Conservation (phyloP, 1,140 invertebrate genomes). For the Popillia japonica region DNA sequence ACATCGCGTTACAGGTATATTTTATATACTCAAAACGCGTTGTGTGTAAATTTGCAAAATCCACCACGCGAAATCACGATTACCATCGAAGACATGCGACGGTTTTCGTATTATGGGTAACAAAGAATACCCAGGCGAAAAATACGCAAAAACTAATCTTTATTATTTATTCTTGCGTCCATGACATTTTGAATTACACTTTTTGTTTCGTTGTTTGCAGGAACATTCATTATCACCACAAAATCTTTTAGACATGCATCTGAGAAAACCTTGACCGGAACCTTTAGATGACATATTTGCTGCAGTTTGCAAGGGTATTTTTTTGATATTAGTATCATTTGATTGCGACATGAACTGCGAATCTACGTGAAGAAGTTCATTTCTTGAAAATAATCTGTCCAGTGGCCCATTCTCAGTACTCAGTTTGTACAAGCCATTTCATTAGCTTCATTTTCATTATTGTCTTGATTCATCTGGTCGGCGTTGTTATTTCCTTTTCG, state of each 20-base stretch:
- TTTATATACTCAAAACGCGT: neutral
- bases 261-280: neutral
- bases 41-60: neutral
- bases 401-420: neutral
- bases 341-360: conserved; percentile 2
- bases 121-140: neutral
- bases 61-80: neutral
- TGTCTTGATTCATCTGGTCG: too few relatives aligned
- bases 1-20: neutral
- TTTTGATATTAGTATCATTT: neutral
- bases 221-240: neutral
- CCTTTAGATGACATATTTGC: neutral
- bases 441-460: too few relatives aligned
- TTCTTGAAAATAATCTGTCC: conserved; percentile 4
- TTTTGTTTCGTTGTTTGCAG: neutral
- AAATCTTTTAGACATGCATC: neutral
- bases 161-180: neutral
- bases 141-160: neutral
- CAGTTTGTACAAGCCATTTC: neutral
- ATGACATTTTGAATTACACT: neutral
- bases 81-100: neutral
- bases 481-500: too few relatives aligned
- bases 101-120: neutral
- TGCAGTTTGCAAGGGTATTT: neutral
- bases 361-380: neutral